phyloP scores from a whole-genome alignment of 2,888 invertebrate genomes.

The Rhagonycha lutea region DNA sequence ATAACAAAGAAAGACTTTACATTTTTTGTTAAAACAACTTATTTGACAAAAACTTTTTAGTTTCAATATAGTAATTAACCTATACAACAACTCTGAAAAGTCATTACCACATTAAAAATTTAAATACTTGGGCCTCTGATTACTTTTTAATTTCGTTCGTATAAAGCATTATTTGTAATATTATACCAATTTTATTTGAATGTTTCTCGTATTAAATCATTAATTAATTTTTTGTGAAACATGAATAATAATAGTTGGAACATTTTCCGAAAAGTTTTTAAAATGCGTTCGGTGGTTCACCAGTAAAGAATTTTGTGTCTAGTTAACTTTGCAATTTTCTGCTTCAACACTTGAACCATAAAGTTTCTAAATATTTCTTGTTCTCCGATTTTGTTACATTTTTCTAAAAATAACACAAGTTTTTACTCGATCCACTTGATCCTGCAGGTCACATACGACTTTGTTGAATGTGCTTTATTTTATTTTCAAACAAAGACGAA shows the following conservation, averaged over 20 bases:
- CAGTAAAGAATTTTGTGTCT: neutral
- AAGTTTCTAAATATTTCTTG: neutral
- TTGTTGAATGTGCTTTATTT: neutral
- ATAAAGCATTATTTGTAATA: neutral
- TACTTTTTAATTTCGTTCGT: neutral
- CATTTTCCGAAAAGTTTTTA: neutral
- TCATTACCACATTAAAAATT: neutral
- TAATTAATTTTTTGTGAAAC: neutral
- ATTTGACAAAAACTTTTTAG: neutral
- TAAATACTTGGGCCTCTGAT: neutral
- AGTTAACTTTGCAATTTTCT: neutral
- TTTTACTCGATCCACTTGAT: neutral
- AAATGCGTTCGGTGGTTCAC: neutral
- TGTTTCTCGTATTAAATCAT: neutral
- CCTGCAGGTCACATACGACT: neutral
- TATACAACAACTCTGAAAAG: neutral
- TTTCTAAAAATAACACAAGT: neutral
- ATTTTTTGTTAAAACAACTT: neutral
- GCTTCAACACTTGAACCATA: neutral
- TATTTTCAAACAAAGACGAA: neutral
- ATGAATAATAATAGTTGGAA: neutral
- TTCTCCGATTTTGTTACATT: neutral
- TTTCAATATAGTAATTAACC: neutral
- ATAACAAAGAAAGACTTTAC: neutral
- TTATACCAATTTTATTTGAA: neutral